phyloP scores from a whole-genome alignment of 2,888 invertebrate genomes.

The Acleris cristana region DNA sequence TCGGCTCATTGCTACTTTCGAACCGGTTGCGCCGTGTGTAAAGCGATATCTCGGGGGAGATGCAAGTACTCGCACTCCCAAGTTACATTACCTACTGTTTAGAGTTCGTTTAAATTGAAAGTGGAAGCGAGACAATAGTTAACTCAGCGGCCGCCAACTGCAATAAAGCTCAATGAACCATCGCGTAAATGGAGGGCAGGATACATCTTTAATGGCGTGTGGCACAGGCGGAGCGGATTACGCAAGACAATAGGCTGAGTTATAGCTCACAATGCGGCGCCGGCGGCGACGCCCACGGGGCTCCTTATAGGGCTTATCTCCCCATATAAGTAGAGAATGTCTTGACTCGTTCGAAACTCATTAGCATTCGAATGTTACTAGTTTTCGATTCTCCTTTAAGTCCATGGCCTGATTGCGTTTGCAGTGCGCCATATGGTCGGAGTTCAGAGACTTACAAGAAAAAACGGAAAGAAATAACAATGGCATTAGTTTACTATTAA shows the following conservation, averaged over 20 bases:
- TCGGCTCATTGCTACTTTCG: conserved; percentile 59
- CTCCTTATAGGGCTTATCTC: conserved; percentile 67
- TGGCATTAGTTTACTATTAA: background rate
- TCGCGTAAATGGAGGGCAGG: conserved; percentile 65
- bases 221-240: conserved; percentile 59
- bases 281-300: conserved; percentile 70
- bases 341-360: conserved; percentile 55
- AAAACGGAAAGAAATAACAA: background rate
- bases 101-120: conserved; percentile 39
- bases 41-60: conserved; percentile 52
- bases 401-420: conserved; percentile 52
- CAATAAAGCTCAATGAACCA: conserved; percentile 70
- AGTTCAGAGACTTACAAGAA: conserved; percentile 37
- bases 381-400: conserved; percentile 61
- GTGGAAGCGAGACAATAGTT: conserved; percentile 31
- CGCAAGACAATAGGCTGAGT: conserved; percentile 72
- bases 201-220: conserved; percentile 66
- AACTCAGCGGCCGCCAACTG: conserved; percentile 38
- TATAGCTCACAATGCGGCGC: conserved; percentile 56
- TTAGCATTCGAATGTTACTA: conserved; percentile 59
- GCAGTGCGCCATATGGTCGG: conserved; percentile 58
- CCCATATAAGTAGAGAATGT: conserved; percentile 74
- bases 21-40: conserved; percentile 63
- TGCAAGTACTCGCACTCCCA: conserved; percentile 45
- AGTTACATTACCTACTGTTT: conserved; percentile 49